Base-by-base conservation (phyloP, 2,797 vertebrate genomes). In the Myotis myotis region DNA sequence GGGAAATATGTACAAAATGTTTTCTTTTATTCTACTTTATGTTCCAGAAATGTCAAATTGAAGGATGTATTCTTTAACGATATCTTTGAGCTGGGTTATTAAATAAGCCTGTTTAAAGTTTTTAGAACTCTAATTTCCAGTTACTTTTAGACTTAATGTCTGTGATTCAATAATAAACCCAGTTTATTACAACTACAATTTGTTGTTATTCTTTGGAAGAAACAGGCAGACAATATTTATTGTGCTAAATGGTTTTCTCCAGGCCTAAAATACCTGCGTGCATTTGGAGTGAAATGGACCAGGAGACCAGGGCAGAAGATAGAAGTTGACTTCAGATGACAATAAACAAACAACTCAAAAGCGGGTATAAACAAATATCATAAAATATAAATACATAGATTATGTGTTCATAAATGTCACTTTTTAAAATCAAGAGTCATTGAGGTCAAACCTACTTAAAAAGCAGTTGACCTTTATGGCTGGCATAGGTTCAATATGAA, bases 241-340 rank as follows among this genome's bases (percentile, higher is more conserved):
- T 82, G 41, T 87, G 60, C 16, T 95, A 86, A 94, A 49, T 94
- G 10, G 71, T 85, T 92, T 89, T 92, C 87, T 95, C 41, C 9
- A 82, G 38, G 64, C 22, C 13, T 86, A 92, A 94, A 85, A 86
- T 75, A 92, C 91, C 85, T 88, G 70, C 3, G 17, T 41, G 5
- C n/a, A 68, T 25, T 53, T 90, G 47, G n/a, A 94, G 49, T 68
- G 12, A 93, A 82, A 90, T 6, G 51, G 51, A 33, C 12, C 81
- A 81, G 13, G 15, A 82, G 66, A 60, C 20, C 20, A 60, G n/a
- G 2, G 36, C 47, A 87, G 53, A 89, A 91, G 25, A 80, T 23
- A 0, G 20, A 74, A 3, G 5, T 71, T 70, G 33, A 92, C 60
- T 86, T 92, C 57, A 72, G 22, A 55, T 41, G 2, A 68, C 89